Evolutionary conservation across 2,113 vertebrate genomes (phyloP).

Genomic region (Salvator merianae): DNA sequence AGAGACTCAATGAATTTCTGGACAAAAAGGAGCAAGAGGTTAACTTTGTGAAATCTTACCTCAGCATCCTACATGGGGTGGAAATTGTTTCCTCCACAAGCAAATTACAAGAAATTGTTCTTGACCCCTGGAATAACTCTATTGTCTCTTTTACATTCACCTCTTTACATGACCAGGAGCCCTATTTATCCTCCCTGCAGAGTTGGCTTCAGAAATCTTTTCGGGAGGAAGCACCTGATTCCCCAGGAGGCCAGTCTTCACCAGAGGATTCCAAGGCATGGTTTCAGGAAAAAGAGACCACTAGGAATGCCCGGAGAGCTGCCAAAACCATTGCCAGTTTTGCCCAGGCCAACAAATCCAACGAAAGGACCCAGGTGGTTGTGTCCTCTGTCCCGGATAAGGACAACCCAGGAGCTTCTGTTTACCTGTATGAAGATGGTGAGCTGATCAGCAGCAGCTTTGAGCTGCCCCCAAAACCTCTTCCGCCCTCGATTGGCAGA

Average conservation of each 20-base stretch:
- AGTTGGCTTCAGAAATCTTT: neutral
- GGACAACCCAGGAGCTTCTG: too few relatives aligned
- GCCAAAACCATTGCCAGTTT: neutral
- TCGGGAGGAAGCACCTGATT: neutral
- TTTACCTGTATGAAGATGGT: too few relatives aligned
- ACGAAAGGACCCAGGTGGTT: too few relatives aligned
- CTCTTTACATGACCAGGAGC: conserved; percentile 26
- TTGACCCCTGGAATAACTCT: conserved; percentile 5
- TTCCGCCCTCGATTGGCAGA: too few relatives aligned
- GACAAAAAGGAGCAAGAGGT: conserved; percentile 20
- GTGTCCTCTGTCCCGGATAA: too few relatives aligned
- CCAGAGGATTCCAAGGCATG: too few relatives aligned
- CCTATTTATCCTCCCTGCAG: conserved; percentile 21
- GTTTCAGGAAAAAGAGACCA: too few relatives aligned
- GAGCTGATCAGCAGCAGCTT: too few relatives aligned
- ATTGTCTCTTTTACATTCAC: conserved; percentile 47
- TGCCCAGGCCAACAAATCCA: neutral
- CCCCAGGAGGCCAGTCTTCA: neutral
- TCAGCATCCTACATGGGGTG: neutral
- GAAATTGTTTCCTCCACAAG: conserved; percentile 6
- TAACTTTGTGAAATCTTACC: neutral
- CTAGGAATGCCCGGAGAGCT: neutral
- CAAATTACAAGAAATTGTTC: conserved; percentile 17
- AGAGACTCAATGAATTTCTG: neutral
- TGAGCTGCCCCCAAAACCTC: too few relatives aligned